phyloP scores from a whole-genome alignment of 2,888 invertebrate genomes.

The Oxycera nigricornis region DNA sequence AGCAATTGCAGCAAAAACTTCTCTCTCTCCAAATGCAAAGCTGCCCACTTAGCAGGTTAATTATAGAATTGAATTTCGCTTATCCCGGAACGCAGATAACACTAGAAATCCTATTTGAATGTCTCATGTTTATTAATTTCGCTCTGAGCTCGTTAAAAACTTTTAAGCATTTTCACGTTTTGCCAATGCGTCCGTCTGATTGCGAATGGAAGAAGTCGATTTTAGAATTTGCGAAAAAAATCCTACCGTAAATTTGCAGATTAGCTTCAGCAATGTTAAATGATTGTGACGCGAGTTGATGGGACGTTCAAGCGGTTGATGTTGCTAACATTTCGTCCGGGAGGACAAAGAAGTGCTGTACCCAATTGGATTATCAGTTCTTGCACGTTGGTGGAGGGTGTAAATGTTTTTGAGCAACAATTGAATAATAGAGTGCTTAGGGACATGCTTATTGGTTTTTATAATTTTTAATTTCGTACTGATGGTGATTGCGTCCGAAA shows the following conservation, averaged over 20 bases:
- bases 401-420: too few species aligned
- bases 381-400: too few species aligned
- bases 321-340: not conserved
- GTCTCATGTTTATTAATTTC: conserved; percentile 15
- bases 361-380: too few species aligned
- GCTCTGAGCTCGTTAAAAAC: conserved; percentile 7
- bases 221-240: conserved; percentile 26
- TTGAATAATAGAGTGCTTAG: too few species aligned
- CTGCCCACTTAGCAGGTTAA: conserved; percentile 19
- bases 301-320: not conserved
- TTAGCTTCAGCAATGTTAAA: conserved; percentile 8
- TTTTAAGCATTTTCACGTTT: not conserved
- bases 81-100: not conserved
- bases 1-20: not conserved
- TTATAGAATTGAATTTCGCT: conserved; percentile 24
- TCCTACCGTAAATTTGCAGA: conserved; percentile 34
- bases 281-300: not conserved
- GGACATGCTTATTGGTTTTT: too few species aligned
- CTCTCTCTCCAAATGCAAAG: not conserved
- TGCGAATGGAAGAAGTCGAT: conserved; percentile 13
- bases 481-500: too few species aligned
- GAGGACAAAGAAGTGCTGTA: too few species aligned
- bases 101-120: not conserved
- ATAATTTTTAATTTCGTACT: too few species aligned
- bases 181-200: not conserved